Base-by-base conservation (phyloP, 1,140 invertebrate species). In the Tetranychus cinnabarinus region DNA sequence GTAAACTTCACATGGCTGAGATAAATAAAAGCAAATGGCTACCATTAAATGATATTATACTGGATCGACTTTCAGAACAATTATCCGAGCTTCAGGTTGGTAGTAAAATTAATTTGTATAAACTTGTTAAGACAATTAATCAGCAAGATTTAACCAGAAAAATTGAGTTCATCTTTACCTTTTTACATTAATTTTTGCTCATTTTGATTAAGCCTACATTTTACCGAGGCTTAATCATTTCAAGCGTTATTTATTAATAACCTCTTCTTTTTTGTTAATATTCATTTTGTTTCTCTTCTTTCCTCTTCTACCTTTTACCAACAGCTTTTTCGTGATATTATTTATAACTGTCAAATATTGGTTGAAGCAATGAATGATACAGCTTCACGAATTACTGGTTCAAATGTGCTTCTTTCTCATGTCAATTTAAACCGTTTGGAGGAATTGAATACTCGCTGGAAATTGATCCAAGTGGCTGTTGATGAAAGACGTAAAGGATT, bases 381-480 rank as follows among this genome's bases (percentile, higher is more conserved):
- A 66, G 85, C 84, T 33, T 81, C 82, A 54, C 67, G 74, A 45
- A 72, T 75, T 46, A 73, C 77, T 39, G 70, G 71, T 45, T 67
- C 66, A 35, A 73, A 76, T 65, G 73, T 79, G 45, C 70, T 76
- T 23, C 68, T 78, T 10, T 77, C 76, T 23, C 72, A 76, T 65
- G 68, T 72, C 48, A 77, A 76, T 66, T 65, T 74, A 3, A 69
- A 69, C 56, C 67, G 81, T 72, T 78, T 89, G 55, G 85, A 90
- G 70, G 86, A 89, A 72, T 78, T 88, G 62, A 89, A 87, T 70
- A 81, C 82, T 34, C 83, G 86, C 70, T 85, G 83, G 81, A 83
- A 83, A 73, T 72, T 80, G 65, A 73, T 86, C 64, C 81, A 84
- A 75, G 75, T 81, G 64, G 78, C 81, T 46, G 78, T 84, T 67